Conservation (phyloP, 2,888 invertebrate genomes). For the Pediacus dermestoides region DNA sequence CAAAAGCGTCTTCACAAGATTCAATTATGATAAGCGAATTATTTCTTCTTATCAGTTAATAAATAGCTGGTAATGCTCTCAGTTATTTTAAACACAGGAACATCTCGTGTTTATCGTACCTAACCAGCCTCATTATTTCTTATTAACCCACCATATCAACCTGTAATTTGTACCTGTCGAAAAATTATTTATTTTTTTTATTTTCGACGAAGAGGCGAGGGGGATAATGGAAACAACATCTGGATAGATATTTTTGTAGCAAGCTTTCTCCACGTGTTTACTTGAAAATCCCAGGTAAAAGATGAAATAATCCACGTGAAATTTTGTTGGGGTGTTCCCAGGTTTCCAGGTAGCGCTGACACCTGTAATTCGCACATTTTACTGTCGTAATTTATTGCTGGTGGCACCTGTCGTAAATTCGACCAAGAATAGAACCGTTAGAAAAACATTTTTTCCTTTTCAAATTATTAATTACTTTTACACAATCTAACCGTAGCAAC, state of each 20-base stretch:
- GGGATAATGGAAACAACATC: too few species aligned
- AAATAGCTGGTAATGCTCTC: conserved; percentile 42
- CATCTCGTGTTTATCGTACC: conserved; percentile 36
- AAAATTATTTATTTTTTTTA: too few species aligned
- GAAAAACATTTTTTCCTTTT: not conserved
- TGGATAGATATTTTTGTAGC: too few species aligned
- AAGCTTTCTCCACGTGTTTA: too few species aligned
- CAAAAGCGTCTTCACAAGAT: conserved; percentile 34
- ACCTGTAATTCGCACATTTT: conserved; percentile 1
- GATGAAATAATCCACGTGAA: too few species aligned
- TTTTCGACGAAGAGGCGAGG: too few species aligned
- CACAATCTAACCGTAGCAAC: too few species aligned
- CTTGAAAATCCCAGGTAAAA: too few species aligned
- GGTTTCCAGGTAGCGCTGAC: conserved; percentile 4
- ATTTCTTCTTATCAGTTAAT: conserved; percentile 47
- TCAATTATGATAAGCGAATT: conserved; percentile 50
- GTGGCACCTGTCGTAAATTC: conserved; percentile 8
- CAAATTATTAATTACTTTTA: not conserved
- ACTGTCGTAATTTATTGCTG: conserved; percentile 5
- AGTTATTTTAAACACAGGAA: conserved; percentile 35
- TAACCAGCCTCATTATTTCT: conserved; percentile 35
- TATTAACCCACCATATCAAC: conserved; percentile 22
- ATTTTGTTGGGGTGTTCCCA: too few species aligned
- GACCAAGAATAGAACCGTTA: not conserved
- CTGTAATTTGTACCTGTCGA: conserved; percentile 2